Conservation (phyloP, 2,797 vertebrate genomes). For the Poeciliopsis infans region DNA sequence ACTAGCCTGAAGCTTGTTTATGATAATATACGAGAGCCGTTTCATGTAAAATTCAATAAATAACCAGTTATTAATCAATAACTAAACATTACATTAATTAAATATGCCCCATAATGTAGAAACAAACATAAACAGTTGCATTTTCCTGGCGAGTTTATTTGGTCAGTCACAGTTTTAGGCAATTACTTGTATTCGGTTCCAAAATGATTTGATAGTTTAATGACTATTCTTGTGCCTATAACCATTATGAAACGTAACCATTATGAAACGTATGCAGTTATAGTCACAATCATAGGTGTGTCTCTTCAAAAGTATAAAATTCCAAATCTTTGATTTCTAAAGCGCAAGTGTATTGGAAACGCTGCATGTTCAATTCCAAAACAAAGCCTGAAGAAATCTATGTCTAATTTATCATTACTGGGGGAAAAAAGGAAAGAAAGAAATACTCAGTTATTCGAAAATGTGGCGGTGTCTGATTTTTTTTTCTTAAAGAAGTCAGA, state of each 20-base stretch:
- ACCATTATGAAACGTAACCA: not conserved
- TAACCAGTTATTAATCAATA: not conserved
- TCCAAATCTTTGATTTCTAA: not conserved
- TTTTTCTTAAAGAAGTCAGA: not conserved
- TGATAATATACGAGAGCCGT: not conserved
- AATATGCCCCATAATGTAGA: not conserved
- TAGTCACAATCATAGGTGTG: not conserved
- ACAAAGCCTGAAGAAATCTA: not conserved
- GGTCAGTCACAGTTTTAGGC: not conserved
- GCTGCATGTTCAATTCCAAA: not conserved
- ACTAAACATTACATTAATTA: not conserved
- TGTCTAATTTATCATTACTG: not conserved
- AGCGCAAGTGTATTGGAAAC: not conserved
- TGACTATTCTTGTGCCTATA: not conserved
- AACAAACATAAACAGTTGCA: too few species aligned
- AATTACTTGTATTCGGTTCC: not conserved
- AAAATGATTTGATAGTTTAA: not conserved
- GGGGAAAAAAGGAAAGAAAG: not conserved
- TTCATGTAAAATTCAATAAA: not conserved
- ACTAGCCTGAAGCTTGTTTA: not conserved
- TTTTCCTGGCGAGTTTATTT: not conserved
- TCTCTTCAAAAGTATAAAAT: not conserved
- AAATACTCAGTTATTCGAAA: not conserved
- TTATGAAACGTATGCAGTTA: not conserved
- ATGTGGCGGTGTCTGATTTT: not conserved